Percentiles rank a stretch among this genome's conserved stretches.
phyloP scores from a whole-genome alignment of 2,888 invertebrate genomes.

The Microctonus brassicae region DNA sequence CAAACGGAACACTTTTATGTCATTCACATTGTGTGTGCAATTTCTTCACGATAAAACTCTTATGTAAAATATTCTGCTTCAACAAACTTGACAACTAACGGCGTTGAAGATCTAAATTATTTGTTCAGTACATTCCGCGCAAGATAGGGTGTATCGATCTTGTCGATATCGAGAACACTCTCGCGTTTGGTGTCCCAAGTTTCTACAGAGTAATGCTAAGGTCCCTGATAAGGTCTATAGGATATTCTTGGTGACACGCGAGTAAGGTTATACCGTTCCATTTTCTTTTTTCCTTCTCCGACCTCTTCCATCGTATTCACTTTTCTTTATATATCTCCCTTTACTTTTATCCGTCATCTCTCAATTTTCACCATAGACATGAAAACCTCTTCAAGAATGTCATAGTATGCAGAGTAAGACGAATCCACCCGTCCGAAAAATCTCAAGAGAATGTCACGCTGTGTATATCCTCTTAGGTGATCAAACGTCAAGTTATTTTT shows the following conservation, averaged over 20 bases:
- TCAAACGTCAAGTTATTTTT: constrained; percentile 34
- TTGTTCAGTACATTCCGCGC: background rate
- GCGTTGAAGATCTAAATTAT: background rate
- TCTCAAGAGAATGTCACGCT: constrained; percentile 34
- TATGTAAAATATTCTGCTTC: background rate
- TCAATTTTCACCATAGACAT: background rate
- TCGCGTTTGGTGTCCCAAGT: background rate
- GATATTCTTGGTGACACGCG: constrained; percentile 4
- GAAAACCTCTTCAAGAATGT: background rate
- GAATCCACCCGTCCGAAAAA: constrained; percentile 36
- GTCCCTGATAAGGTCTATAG: constrained; percentile 6
- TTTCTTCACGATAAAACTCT: background rate
- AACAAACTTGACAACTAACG: background rate
- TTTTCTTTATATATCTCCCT: background rate
- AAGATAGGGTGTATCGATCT: background rate
- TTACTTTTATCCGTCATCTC: background rate
- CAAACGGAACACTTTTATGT: no score
- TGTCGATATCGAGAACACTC: background rate
- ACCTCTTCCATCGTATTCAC: background rate
- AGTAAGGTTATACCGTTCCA: background rate
- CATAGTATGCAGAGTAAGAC: constrained; percentile 14
- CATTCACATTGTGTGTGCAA: no score
- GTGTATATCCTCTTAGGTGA: constrained; percentile 44
- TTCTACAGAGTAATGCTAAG: background rate
- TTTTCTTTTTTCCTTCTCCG: background rate